Evolutionary conservation across 2,797 vertebrate species (phyloP), one percentile per base, ranked within the genome.

Genomic region (Squalus acanthias): DNA sequence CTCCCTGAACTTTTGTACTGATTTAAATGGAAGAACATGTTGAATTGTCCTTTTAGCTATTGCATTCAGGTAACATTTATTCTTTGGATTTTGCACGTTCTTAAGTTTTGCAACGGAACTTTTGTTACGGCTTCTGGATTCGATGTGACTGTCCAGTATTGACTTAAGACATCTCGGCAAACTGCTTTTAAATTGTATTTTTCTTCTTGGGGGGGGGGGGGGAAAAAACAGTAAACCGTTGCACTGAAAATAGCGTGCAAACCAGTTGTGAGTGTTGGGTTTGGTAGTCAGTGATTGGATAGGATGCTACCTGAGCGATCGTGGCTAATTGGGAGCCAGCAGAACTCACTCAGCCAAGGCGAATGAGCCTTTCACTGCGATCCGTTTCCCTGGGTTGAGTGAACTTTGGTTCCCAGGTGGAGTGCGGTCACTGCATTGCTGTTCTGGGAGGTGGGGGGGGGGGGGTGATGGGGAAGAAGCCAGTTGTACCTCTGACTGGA

Each of bases 151-250:
- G 24, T 95, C 39, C 39, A 70, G 22, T 69, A 8, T 70, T 95
- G 69, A 22, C 57, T 29, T 33, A 4, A 33, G 88, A 33, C 12
- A 3, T 60, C 87, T 60, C 53, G 33, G 53, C 9, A 33, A 33
- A 10, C 57, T 15, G 57, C 24, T 89, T 57, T 12, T 53, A 89
- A 57, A 29, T 1, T 13, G 26, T 89, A 29, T 10, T 74, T 74
- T 74, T 24, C 6, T 29, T 74, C 24, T 26, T 29, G 2, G 2
- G 2, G 2, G 0, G 3, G 3, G 2, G 2, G 2, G 2, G 0
- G 3, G 3, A 39, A 39, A 24, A 82, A 57, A 57, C 53, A 57
- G 46, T 15, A 82, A 17, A 20, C 46, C n/a, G 53, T 88, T 88
- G 85, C 46, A 63, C 33, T 91, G 57, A 89, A 89, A 53, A 57